Conservation (phyloP, 2,797 vertebrate genomes). For the Cuculus canorus region DNA sequence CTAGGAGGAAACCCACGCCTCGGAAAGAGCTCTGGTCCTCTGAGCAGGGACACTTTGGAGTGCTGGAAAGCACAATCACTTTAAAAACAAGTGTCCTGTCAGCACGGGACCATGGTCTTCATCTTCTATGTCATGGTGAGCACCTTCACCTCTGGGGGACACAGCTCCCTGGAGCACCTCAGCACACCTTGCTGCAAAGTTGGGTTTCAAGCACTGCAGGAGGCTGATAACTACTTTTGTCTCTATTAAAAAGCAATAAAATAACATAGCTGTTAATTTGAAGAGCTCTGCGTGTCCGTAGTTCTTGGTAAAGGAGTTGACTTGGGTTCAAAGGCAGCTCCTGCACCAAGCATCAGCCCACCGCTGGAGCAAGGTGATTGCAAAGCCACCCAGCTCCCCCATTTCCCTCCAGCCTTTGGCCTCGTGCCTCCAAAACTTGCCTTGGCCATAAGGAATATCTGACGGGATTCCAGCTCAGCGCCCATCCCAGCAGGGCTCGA, state of each 20-base stretch:
- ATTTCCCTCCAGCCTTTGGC: neutral
- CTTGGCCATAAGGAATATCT: neutral
- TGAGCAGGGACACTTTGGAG: neutral
- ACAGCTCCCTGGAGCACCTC: accelerated
- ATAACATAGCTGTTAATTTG: accelerated
- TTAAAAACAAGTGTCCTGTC: neutral
- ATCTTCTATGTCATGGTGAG: accelerated
- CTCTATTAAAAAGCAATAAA: neutral
- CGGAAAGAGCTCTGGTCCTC: no score
- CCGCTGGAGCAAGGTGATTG: neutral
- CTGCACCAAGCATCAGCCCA: neutral
- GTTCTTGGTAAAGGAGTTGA: neutral
- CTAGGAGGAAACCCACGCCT: neutral
- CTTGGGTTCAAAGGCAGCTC: neutral
- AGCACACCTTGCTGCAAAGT: neutral
- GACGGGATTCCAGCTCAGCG: neutral
- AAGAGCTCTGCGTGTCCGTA: accelerated
- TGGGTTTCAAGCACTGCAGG: accelerated
- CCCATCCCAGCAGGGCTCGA: neutral
- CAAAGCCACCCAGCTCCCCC: neutral
- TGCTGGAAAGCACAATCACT: neutral
- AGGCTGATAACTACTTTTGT: neutral
- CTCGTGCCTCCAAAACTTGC: neutral
- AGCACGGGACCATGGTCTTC: neutral
- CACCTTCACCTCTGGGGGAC: neutral